phyloP scores from a whole-genome alignment of 2,888 invertebrate species.

The Orthonevra nobilis region DNA sequence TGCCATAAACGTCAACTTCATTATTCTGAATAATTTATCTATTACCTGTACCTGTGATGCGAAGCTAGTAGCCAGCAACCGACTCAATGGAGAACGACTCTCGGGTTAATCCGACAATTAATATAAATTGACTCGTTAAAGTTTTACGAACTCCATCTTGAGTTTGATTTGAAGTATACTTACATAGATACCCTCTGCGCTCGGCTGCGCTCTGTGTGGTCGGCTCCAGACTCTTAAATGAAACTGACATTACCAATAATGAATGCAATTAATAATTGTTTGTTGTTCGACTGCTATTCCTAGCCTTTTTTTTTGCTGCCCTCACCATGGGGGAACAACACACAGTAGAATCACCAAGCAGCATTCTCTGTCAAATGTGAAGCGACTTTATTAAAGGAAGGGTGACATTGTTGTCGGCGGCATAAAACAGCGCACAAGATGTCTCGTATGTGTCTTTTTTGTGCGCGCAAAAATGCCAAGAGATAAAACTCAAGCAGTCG shows the following conservation, averaged over 20 bases:
- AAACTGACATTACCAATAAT: constrained; percentile 61
- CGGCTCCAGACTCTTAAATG: constrained; percentile 61
- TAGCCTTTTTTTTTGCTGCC: constrained; percentile 2
- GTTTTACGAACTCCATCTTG: constrained; percentile 36
- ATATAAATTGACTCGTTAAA: constrained; percentile 68
- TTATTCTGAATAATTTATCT: constrained; percentile 11
- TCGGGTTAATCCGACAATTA: constrained; percentile 53
- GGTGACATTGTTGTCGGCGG: constrained; percentile 1
- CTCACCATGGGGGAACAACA: constrained; percentile 25
- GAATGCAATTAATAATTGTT: constrained; percentile 67
- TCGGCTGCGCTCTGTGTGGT: constrained; percentile 51
- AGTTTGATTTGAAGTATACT: constrained; percentile 22
- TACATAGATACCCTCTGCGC: not conserved
- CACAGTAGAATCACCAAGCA: not conserved
- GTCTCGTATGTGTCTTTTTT: constrained; percentile 31
- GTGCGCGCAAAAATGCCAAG: constrained; percentile 43
- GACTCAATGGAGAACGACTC: too few relatives aligned
- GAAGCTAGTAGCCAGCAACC: not conserved
- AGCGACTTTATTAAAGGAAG: constrained; percentile 7
- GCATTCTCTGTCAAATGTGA: constrained; percentile 19
- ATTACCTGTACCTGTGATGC: constrained; percentile 7
- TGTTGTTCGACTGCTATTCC: too few relatives aligned
- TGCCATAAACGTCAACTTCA: constrained; percentile 17
- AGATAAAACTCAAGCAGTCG: constrained; percentile 62
- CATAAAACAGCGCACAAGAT: constrained; percentile 6